phyloP scores from a whole-genome alignment of 2,113 vertebrate genomes.

The Ellobius talpinus region DNA sequence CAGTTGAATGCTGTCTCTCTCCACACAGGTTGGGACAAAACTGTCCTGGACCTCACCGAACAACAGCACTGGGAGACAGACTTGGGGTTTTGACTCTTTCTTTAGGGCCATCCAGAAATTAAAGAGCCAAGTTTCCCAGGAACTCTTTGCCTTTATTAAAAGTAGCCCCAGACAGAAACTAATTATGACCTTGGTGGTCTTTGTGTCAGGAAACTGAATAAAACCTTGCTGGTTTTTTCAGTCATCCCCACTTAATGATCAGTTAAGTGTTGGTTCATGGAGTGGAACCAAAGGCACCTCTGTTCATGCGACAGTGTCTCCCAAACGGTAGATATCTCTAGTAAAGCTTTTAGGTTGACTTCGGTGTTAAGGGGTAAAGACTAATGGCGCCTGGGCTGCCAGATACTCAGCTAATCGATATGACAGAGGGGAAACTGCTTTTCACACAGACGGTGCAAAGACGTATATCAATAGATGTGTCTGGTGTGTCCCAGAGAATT shows the following conservation, averaged over 20 bases:
- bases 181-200: background rate
- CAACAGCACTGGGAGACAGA: background rate
- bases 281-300: background rate
- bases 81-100: background rate
- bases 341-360: background rate
- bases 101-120: background rate
- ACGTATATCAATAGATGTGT: background rate
- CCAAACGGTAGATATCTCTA: background rate
- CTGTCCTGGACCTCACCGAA: background rate
- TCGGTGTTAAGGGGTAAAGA: background rate
- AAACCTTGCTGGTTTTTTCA: background rate
- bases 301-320: background rate
- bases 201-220: background rate
- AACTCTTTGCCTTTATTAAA: slow-evolving; percentile 6
- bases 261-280: slow-evolving; percentile 47
- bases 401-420: background rate
- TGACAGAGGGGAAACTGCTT: background rate
- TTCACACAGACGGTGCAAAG: background rate
- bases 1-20: background rate
- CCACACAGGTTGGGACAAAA: background rate
- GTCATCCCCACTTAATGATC: background rate
- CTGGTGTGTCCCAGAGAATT: background rate
- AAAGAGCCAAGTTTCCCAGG: slow-evolving; percentile 1
- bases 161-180: background rate
- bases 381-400: background rate